Conservation (phyloP, 2,888 invertebrate genomes). For the Sinhomidia bicolor region DNA sequence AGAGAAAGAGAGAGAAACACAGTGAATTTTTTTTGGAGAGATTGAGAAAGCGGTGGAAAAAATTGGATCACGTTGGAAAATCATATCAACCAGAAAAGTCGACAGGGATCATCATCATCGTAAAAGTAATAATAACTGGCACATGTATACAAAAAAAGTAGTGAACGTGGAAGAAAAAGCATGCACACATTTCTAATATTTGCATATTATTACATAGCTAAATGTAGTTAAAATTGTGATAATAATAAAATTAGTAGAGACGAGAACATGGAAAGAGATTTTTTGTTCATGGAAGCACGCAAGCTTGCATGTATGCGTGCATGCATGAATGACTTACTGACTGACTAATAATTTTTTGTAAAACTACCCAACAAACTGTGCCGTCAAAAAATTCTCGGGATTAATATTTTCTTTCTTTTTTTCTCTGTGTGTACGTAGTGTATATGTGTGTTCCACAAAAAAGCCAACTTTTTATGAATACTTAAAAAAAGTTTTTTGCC, state of each 20-base stretch:
- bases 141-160: slow-evolving; percentile 2
- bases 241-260: slow-evolving; percentile 1
- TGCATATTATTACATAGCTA: slow-evolving; percentile 18
- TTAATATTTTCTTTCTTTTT: not conserved
- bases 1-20: not conserved
- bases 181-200: not conserved
- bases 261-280: not conserved
- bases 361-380: slow-evolving; percentile 21
- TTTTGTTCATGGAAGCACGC: not conserved
- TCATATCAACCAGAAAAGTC: not conserved
- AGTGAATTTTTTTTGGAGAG: not conserved
- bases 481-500: slow-evolving; percentile 32
- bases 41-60: not conserved
- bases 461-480: slow-evolving; percentile 24
- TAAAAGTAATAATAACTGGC: not conserved
- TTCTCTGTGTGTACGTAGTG: no score
- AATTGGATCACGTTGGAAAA: slow-evolving; percentile 16
- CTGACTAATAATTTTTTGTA: not conserved
- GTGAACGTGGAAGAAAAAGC: not conserved
- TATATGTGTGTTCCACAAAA: not conserved
- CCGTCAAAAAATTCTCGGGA: not conserved
- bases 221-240: not conserved
- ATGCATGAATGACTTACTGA: not conserved
- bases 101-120: not conserved
- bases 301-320: not conserved